These are phyloP conservation scores for Danio jaintianensis DNA, from an alignment of 2,797 vertebrate species.

Conservation along the genomic window DNA sequence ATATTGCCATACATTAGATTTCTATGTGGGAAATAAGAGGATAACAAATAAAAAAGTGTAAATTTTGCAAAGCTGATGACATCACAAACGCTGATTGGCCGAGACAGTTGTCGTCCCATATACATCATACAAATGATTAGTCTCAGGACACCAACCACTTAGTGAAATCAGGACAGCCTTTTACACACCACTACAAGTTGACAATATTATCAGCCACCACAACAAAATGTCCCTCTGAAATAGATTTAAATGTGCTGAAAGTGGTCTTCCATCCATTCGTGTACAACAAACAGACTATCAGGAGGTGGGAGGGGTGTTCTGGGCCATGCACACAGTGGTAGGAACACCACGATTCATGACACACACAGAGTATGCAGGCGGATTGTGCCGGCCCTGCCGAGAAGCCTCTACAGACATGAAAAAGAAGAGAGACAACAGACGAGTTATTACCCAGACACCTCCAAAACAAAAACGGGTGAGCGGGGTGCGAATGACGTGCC, in stretches of 20 bases:
- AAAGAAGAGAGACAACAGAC: conserved; percentile 65
- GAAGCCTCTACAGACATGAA: conserved; percentile 62
- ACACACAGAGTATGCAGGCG: conserved; percentile 64
- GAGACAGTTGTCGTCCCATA: too few species aligned
- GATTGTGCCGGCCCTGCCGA: conserved; percentile 59
- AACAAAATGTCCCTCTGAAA: conserved; percentile 48
- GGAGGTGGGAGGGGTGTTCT: conserved; percentile 58
- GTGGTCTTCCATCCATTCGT: conserved; percentile 35
- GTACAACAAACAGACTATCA: conserved; percentile 54
- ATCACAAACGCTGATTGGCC: too few species aligned
- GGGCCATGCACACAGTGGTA: conserved; percentile 66
- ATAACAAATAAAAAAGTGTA: too few species aligned
- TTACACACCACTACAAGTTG: conserved; percentile 47
- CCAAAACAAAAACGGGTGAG: conserved; percentile 53
- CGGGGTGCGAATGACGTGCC: conserved; percentile 33
- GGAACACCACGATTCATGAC: conserved; percentile 69
- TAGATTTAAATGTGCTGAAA: conserved; percentile 42
- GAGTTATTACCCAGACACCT: conserved; percentile 59
- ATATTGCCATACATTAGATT: too few species aligned
- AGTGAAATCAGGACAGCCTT: neutral
- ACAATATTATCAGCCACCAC: conserved; percentile 46
- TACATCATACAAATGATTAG: too few species aligned
- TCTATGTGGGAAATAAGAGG: too few species aligned
- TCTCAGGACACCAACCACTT: too few species aligned
- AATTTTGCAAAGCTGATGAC: too few species aligned